Conservation (phyloP, 1,140 invertebrate genomes). For the Eumeta japonica region DNA sequence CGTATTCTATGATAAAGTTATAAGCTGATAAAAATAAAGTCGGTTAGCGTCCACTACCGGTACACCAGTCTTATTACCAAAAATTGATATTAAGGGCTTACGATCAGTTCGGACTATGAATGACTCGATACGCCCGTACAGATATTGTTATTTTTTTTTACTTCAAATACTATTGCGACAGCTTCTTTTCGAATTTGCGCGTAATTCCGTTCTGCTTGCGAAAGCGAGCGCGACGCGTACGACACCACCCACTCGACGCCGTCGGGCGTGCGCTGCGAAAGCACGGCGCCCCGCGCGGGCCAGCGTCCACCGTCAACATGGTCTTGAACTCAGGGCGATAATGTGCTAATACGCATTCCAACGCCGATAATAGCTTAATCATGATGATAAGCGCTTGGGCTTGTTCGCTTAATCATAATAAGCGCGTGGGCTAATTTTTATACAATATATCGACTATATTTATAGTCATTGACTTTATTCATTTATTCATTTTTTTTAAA, state of each 20-base stretch:
- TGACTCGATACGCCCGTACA: slow-evolving; percentile 12
- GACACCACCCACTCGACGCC: slow-evolving; percentile 15
- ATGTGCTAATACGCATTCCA: slow-evolving; percentile 7
- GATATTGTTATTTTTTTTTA: slow-evolving; percentile 26
- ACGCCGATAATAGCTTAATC: too few relatives aligned
- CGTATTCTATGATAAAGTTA: slow-evolving; percentile 6
- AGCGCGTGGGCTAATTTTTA: too few relatives aligned
- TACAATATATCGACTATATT: too few relatives aligned
- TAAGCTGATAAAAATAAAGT: slow-evolving; percentile 4
- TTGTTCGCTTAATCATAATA: too few relatives aligned
- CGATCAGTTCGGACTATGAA: too few relatives aligned
- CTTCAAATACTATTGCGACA: slow-evolving; percentile 13
- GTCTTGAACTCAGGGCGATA: slow-evolving; percentile 16
- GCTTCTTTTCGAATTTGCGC: slow-evolving; percentile 18
- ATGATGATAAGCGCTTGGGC: too few relatives aligned
- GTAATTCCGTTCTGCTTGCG: slow-evolving; percentile 41
- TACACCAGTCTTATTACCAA: slow-evolving; percentile 27
- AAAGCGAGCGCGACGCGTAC: too few relatives aligned
- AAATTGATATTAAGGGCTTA: slow-evolving; percentile 22
- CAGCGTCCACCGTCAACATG: slow-evolving; percentile 10
- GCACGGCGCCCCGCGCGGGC: slow-evolving; percentile 5
- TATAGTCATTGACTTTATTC: too few relatives aligned
- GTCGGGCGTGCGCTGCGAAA: slow-evolving; percentile 2
- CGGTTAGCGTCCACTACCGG: too few relatives aligned
- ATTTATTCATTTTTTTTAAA: too few relatives aligned